phyloP scores from a whole-genome alignment of 2,888 invertebrate genomes.

The Luperina nickerlii region DNA sequence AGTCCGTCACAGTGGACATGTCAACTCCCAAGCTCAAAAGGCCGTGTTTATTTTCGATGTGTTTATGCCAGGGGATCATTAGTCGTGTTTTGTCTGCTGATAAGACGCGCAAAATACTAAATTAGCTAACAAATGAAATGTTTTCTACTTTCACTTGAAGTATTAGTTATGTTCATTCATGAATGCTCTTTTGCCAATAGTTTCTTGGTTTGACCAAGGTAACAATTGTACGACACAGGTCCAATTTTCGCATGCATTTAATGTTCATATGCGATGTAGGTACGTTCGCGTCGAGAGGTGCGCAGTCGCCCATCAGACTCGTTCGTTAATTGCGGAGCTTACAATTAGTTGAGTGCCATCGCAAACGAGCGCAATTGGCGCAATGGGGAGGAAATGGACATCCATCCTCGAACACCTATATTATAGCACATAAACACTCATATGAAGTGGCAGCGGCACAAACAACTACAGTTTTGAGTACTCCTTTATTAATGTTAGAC shows the following conservation, averaged over 20 bases:
- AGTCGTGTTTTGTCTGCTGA: constrained; percentile 43
- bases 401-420: constrained; percentile 79
- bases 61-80: constrained; percentile 47
- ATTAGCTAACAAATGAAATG: constrained; percentile 54
- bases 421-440: constrained; percentile 63
- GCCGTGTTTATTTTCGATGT: constrained; percentile 58
- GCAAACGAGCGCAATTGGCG: constrained; percentile 88
- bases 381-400: constrained; percentile 88
- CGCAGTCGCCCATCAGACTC: constrained; percentile 76
- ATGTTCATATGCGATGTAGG: constrained; percentile 34
- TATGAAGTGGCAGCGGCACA: constrained; percentile 32
- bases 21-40: constrained; percentile 43
- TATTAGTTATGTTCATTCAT: constrained; percentile 54
- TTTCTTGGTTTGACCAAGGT: constrained; percentile 21
- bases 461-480: constrained; percentile 32
- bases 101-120: constrained; percentile 49
- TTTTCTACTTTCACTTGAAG: constrained; percentile 62
- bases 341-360: constrained; percentile 86
- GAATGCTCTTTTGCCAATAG: constrained; percentile 31
- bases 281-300: constrained; percentile 71
- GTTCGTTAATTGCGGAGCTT: constrained; percentile 83
- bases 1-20: constrained; percentile 30
- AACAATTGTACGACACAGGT: constrained; percentile 19
- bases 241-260: constrained; percentile 22
- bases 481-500: background rate